Evolutionary conservation across 2,797 vertebrate species (phyloP).

Genomic region (Xenops minutus): DNA sequence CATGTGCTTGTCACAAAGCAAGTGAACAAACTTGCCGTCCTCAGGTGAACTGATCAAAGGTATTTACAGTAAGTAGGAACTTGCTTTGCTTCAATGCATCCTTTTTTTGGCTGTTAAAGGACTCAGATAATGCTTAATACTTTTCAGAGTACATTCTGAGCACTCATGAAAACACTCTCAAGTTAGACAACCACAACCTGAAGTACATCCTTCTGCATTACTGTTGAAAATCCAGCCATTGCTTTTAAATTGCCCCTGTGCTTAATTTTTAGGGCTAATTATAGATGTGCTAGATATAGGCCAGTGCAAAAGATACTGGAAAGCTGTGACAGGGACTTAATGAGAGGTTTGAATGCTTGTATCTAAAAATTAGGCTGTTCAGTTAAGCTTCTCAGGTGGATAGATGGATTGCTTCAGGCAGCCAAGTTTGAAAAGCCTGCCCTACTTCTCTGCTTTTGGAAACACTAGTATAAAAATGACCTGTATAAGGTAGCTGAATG

Average conservation of each 20-base stretch:
- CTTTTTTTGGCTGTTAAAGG: neutral
- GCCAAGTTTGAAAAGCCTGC: neutral
- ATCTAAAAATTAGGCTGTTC: neutral
- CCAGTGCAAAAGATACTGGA: neutral
- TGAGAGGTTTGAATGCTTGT: neutral
- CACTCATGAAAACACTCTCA: neutral
- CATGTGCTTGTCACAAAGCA: neutral
- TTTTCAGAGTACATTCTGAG: neutral
- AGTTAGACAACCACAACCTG: neutral
- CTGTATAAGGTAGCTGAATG: neutral
- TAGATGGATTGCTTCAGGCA: neutral
- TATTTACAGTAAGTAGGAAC: neutral
- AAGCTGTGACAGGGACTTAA: neutral
- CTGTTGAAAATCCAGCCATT: neutral
- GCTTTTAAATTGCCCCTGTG: neutral
- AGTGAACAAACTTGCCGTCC: neutral
- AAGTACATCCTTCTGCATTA: neutral
- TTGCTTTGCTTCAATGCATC: neutral
- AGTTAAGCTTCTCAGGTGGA: neutral
- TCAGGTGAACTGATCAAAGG: neutral
- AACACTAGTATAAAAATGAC: neutral
- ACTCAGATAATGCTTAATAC: neutral
- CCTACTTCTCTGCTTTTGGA: neutral
- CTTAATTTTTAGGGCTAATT: neutral
- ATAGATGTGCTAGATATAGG: neutral